Base-by-base conservation (phyloP, 2,888 invertebrate genomes). In the Petrolisthes manimaculis region DNA sequence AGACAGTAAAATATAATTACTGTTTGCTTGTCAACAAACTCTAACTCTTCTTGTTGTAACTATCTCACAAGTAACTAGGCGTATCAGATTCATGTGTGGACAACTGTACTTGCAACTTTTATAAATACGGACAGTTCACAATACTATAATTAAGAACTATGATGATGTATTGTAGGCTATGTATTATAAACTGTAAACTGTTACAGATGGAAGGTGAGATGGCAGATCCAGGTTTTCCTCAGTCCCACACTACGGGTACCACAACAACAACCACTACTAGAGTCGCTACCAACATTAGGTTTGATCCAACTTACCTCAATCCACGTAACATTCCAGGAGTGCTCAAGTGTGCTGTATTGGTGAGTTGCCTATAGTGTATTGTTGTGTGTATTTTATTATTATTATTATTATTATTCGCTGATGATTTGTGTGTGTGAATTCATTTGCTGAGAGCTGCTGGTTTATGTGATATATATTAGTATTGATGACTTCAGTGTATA, bases 191-290 rank as follows among this genome's bases (percentile, higher is more conserved):
- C n/a, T 74, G 8, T 74, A 9, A 1, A 51, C 24, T 84, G 24
- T 24, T 12, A 5, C 88, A 88, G 88, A 90, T 88, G 88, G 86
- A 88, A 37, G 77, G 78, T 8, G 89, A 81, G 3, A 89, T 89
- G 84, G 85, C 77, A 14, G 90, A 90, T 21, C 90, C 90, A 18
- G 90, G 90, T 4, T 90, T 90, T 79, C 90, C 89, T 0, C 82
- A 54, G 14, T 61, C 85, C 4, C 81, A 84, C 83, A 61, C 71
- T 4, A 75, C 81, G 4, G 56, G 77, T 12, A 61, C 86, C 24
- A 86, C 88, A n/a, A 83, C 83, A 21, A 77, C 89, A 4, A 84
- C 86, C 24, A 87, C 84, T 8, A 82, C 87, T 18, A 24, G 79
- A 4, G 86, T 79, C 75, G 55, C 83, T 37, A 21, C 84, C 37